Percentiles rank a stretch among this genome's conserved stretches.
Evolutionary conservation across 2,888 invertebrate genomes (phyloP).

Genomic region (Caenorhabditis plicata): DNA sequence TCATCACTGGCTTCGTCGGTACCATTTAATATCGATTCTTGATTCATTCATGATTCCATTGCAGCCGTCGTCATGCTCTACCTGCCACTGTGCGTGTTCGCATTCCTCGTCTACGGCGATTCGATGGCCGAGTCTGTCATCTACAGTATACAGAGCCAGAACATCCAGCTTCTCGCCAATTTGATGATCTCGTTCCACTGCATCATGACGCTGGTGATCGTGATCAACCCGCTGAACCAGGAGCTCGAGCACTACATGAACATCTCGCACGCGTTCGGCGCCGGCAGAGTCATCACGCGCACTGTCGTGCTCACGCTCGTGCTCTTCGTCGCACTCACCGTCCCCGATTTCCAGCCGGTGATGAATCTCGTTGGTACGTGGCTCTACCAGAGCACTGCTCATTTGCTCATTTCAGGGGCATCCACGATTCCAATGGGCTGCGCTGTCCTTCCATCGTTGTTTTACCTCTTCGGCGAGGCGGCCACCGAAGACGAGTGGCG

Average conservation of each 20-base stretch:
- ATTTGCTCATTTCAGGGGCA: slow-evolving; percentile 22
- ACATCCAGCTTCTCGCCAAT: slow-evolving; percentile 54
- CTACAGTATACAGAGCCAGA: slow-evolving; percentile 51
- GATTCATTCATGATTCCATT: no score
- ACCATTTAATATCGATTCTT: no score
- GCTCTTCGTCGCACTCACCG: slow-evolving; percentile 53
- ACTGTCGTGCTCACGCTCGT: slow-evolving; percentile 49
- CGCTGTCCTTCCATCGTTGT: slow-evolving; percentile 53
- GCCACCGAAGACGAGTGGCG: slow-evolving; percentile 52
- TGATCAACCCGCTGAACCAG: slow-evolving; percentile 62
- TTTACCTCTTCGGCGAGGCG: slow-evolving; percentile 50
- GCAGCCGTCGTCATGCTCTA: slow-evolving; percentile 57
- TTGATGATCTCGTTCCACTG: slow-evolving; percentile 64
- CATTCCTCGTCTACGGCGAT: slow-evolving; percentile 61
- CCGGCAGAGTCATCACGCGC: slow-evolving; percentile 50
- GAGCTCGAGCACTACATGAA: slow-evolving; percentile 60
- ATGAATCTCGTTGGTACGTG: slow-evolving; percentile 49
- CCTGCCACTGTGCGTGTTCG: slow-evolving; percentile 59
- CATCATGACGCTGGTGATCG: slow-evolving; percentile 61
- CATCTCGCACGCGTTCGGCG: slow-evolving; percentile 57
- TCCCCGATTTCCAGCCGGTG: slow-evolving; percentile 62
- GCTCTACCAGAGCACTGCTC: not conserved
- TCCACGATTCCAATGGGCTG: slow-evolving; percentile 57
- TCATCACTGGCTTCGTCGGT: slow-evolving; percentile 66
- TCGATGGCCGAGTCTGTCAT: slow-evolving; percentile 57